Percentiles rank a stretch among this genome's conserved stretches.
Conservation (phyloP, 1,140 invertebrate species). For the Scaptomyza graminum region DNA sequence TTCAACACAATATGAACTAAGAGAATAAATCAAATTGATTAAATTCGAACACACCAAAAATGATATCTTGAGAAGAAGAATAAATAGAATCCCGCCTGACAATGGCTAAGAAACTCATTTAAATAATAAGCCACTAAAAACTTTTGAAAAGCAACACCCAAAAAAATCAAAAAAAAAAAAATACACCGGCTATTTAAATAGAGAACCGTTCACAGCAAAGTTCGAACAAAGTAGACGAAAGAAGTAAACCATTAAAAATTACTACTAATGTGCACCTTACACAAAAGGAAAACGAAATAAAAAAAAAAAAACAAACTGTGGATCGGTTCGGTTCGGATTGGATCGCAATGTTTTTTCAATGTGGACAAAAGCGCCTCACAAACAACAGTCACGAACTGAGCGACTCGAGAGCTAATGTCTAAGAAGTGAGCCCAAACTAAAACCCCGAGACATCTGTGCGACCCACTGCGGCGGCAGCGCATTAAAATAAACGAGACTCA, state of each 20-base stretch:
- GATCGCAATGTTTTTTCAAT: slow-evolving; percentile 39
- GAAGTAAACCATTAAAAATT: slow-evolving; percentile 81
- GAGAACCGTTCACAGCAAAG: slow-evolving; percentile 59
- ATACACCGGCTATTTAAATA: slow-evolving; percentile 65
- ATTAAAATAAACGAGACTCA: slow-evolving; percentile 82
- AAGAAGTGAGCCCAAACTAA: slow-evolving; percentile 44
- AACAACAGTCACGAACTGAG: slow-evolving; percentile 68
- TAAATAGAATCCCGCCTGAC: slow-evolving; percentile 13
- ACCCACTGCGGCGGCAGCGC: slow-evolving; percentile 82
- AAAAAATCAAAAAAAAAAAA: slow-evolving; percentile 34
- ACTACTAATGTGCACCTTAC: slow-evolving; percentile 82
- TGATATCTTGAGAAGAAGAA: slow-evolving; percentile 20
- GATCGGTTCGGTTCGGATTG: slow-evolving; percentile 34
- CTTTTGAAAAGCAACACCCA: slow-evolving; percentile 32
- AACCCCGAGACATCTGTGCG: slow-evolving; percentile 44
- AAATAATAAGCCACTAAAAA: slow-evolving; percentile 80
- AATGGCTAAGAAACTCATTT: slow-evolving; percentile 61
- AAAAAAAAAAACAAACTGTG: not conserved
- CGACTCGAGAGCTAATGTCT: slow-evolving; percentile 61
- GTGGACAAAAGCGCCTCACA: slow-evolving; percentile 61
- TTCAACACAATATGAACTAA: slow-evolving; percentile 73
- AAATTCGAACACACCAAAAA: slow-evolving; percentile 68
- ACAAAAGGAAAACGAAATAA: slow-evolving; percentile 53
- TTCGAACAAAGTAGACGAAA: slow-evolving; percentile 71
- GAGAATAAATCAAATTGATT: slow-evolving; percentile 81